Base-by-base conservation (phyloP, 2,888 invertebrate species). In the Agapostemon virescens region DNA sequence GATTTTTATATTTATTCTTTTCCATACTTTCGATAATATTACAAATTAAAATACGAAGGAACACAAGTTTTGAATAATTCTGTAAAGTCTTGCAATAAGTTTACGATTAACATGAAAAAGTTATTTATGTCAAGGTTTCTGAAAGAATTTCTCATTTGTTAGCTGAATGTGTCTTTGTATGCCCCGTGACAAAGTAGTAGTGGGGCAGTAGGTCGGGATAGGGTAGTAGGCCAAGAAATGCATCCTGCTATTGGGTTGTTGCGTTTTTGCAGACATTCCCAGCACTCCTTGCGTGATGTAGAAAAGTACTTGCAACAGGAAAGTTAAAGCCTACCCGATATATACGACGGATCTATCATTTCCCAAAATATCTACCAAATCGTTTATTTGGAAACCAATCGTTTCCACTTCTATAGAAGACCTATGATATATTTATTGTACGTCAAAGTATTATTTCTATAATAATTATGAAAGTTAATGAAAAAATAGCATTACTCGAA, bases 201-300 rank as follows among this genome's bases (percentile, higher is more conserved):
- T 30, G 30, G 58, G 58, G 26, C 58, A 58, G 58, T 58, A 58
- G 58, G 58, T 58, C 58, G 17, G 58, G 26, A 30, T 58, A 58
- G 58, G 30, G 58, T 58, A 58, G 58, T 58, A 17, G 30, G 58
- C 30, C 17, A 58, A 58, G 30, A 58, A 58, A 58, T 17, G 13
- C 23, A 17, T 30, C 26, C 30, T 30, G 58, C 17, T 23, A 13
- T 58, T 58, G 17, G 30, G 58, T 58, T 58, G 58, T 26, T 58
- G 58, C 30, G 15, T 30, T 58, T 58, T 58, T 58, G 17, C 55
- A 26, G 26, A 55, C 42, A 23, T 26, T 55, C 23, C 52, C 26
- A 23, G 6, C 4, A 6, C 6, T 1, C 55, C 55, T 55, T 55
- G 55, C 26, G 55, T 30, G 52, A 5, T 58, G 17, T 23, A 30